phyloP scores from a whole-genome alignment of 2,888 invertebrate genomes.

The Helicoverpa assulta region DNA sequence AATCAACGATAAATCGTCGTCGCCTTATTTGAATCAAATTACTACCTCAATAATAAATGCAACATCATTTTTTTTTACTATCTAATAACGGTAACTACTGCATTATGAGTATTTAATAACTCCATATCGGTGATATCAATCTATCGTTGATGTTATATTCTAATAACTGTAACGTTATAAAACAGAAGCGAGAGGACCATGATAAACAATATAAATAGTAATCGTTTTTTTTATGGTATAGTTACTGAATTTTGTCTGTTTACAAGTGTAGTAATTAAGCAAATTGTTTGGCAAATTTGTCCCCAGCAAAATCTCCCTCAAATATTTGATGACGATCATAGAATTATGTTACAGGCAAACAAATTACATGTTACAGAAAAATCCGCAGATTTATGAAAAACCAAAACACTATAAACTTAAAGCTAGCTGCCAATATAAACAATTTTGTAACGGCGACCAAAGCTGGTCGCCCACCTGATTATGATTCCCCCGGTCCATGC shows the following conservation, averaged over 20 bases:
- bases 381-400: conserved; percentile 21
- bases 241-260: no score
- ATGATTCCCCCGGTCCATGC: conserved; percentile 79
- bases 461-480: conserved; percentile 82
- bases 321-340: conserved; percentile 5
- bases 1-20: conserved; percentile 18
- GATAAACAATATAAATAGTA: no score
- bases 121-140: conserved; percentile 29
- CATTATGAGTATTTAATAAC: conserved; percentile 24
- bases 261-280: no score
- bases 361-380: conserved; percentile 17
- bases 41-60: conserved; percentile 18
- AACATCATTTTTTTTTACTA: conserved; percentile 14
- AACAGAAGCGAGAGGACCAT: not conserved
- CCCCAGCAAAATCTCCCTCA: not conserved
- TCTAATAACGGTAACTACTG: conserved; percentile 18
- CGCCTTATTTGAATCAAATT: conserved; percentile 15
- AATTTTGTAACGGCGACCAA: conserved; percentile 70
- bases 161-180: conserved; percentile 12
- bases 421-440: conserved; percentile 69
- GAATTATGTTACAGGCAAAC: conserved; percentile 4
- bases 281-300: no score
- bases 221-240: no score
- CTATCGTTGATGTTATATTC: conserved; percentile 30
- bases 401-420: conserved; percentile 55